Percentiles rank a stretch among this genome's conserved stretches.
Evolutionary conservation across 2,113 vertebrate genomes (phyloP).

Genomic region (Xiphias gladius): DNA sequence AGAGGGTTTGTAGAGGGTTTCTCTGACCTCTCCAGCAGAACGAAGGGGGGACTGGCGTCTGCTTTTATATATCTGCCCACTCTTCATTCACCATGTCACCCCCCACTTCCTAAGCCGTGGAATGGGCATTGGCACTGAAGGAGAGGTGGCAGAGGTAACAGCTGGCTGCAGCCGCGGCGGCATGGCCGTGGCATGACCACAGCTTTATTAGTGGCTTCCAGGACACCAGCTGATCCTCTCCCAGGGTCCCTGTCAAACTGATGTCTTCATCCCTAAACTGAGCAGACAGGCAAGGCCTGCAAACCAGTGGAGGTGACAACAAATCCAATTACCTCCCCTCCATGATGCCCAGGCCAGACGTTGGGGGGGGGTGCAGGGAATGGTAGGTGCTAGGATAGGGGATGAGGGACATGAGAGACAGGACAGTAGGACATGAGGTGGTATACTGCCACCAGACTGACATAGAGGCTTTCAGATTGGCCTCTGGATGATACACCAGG

Average conservation of each 20-base stretch:
- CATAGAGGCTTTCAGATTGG: not conserved
- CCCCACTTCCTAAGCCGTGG: conserved; percentile 38
- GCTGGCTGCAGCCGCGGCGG: conserved; percentile 79
- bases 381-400: conserved; percentile 50
- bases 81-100: conserved; percentile 41
- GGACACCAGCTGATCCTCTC: conserved; percentile 98
- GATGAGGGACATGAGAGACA: conserved; percentile 42
- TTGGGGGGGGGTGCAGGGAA: conserved; percentile 82
- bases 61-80: conserved; percentile 68
- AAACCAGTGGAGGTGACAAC: conserved; percentile 99
- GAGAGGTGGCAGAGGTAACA: conserved; percentile 70
- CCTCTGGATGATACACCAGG: not conserved
- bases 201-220: conserved; percentile 95
- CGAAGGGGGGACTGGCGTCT: conserved; percentile 59
- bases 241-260: conserved; percentile 95
- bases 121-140: conserved; percentile 52
- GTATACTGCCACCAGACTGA: conserved; percentile 8
- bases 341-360: conserved; percentile 88
- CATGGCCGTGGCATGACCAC: conserved; percentile 92
- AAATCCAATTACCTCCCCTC: conserved; percentile 99
- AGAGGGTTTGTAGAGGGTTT: conserved; percentile 43
- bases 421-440: not conserved
- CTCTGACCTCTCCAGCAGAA: conserved; percentile 65
- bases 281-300: conserved; percentile 96
- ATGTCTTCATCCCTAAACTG: conserved; percentile 99